phyloP scores from a whole-genome alignment of 2,113 vertebrate genomes.

The Actenoides lindsayi region DNA sequence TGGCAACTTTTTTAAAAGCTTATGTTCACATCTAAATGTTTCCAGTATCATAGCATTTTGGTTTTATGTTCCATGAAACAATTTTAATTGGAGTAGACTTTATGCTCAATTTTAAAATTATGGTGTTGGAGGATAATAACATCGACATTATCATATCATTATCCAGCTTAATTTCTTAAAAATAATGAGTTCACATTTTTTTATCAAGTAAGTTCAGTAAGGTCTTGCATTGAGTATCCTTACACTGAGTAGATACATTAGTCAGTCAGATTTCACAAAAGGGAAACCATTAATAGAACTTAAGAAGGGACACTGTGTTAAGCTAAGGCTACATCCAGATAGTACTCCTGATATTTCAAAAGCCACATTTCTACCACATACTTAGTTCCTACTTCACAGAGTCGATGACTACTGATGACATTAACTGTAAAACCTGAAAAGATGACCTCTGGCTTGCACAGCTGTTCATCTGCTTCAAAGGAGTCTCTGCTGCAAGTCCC shows the following conservation, averaged over 20 bases:
- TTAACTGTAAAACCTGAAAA: not conserved
- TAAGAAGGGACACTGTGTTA: not conserved
- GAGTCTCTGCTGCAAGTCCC: not conserved
- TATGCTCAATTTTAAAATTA: slow-evolving; percentile 14
- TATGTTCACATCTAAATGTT: slow-evolving; percentile 38
- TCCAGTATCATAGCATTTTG: not conserved
- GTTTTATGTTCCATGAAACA: slow-evolving; percentile 35
- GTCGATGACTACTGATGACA: not conserved
- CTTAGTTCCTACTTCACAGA: not conserved
- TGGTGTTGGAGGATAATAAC: not conserved
- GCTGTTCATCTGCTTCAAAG: not conserved
- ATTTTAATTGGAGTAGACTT: slow-evolving; percentile 35
- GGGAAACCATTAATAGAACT: not conserved
- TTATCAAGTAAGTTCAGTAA: not conserved
- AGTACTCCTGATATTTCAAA: not conserved
- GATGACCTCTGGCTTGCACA: not conserved
- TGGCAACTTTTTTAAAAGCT: slow-evolving; percentile 30
- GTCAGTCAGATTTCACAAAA: not conserved
- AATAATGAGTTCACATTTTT: slow-evolving; percentile 26
- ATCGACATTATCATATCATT: slow-evolving; percentile 5
- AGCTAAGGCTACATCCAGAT: not conserved
- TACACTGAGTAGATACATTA: not conserved
- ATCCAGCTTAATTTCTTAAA: slow-evolving; percentile 37
- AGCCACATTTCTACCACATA: not conserved
- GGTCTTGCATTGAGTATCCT: not conserved